Evolutionary conservation across 2,113 vertebrate species (phyloP), one percentile per base, ranked within the genome.

Genomic region (Zosterops borbonicus): DNA sequence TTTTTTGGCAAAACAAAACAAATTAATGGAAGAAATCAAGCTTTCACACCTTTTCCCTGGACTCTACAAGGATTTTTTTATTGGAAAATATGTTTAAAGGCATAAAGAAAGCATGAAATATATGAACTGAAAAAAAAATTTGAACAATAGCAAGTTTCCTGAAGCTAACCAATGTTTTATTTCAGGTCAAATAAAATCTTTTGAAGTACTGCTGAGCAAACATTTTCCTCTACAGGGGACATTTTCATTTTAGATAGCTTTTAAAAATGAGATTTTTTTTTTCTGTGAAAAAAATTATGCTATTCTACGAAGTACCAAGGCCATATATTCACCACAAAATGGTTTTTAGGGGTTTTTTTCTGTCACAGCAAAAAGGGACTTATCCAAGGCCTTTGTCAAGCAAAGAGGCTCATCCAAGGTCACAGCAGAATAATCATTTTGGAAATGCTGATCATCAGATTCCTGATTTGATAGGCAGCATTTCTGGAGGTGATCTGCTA

Each of bases 201-300:
- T 71, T 73, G 24, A 58, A 79, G 42, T 75, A 82, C 52, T 82
- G 81, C 82, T 76, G 62, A 94, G 84, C 63, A 90, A 92, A 85
- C 28, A 21, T 89, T 92, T 70, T 89, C 56, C 60, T 71, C 71
- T 84, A 14, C 24, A 84, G 69, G 24, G 44, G 18, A 67, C 41
- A 46, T 93, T 94, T 93, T 94, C 52, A 89, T 96, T 89, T 92
- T 82, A 87, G 90, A 49, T 63, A 75, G 75, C 46, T 82, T 79
- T 90, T 96, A 65, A 92, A 93, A 94, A 87, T 83, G 9, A 64
- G 33, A 14, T 20, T 6, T 1, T 17, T 64, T 87, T 87, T 69
- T 75, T 25, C n/a, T 69, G 9, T 79, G 69, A 52, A 71, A 69
- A 59, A 83, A 75, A 52, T 13, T 68, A 42, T 9, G 24, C 49